Percentiles rank a stretch among this genome's conserved stretches.
Conservation (phyloP, 2,888 invertebrate genomes). For the Cataglyphis rosenhaueri region DNA sequence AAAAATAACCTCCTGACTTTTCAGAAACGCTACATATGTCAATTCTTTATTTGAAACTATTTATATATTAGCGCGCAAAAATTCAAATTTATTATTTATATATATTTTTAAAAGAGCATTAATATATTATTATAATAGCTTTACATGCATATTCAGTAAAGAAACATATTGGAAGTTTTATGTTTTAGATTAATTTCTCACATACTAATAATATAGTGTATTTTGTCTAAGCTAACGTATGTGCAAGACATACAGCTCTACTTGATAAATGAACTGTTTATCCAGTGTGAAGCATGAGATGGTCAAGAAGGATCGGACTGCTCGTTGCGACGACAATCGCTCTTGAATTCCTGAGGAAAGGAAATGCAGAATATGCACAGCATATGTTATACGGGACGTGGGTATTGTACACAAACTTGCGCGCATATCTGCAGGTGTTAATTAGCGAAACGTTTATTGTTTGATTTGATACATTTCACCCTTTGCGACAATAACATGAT, state of each 20-base stretch:
- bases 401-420: slow-evolving; percentile 16
- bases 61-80: background rate
- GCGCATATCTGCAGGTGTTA: slow-evolving; percentile 17
- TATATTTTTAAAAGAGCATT: background rate
- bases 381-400: background rate
- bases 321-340: slow-evolving; percentile 11
- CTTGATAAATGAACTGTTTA: slow-evolving; percentile 31
- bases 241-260: background rate
- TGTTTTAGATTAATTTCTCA: background rate
- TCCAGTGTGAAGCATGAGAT: background rate
- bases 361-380: slow-evolving; percentile 43
- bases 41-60: background rate
- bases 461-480: slow-evolving; percentile 1
- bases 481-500: background rate
- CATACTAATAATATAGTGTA: background rate
- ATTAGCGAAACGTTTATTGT: slow-evolving; percentile 41
- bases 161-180: background rate
- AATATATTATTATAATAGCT: background rate
- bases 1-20: background rate
- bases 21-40: background rate
- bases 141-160: background rate
- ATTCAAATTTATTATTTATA: no score
- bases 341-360: slow-evolving; percentile 37
- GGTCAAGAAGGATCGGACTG: slow-evolving; percentile 15
- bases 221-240: background rate